A percentile compares a stretch with the other conserved stretches of the same genome.
These are phyloP conservation scores for Apamea monoglypha DNA, from an alignment of 2,888 invertebrate genomes.

Conservation along the genomic window DNA sequence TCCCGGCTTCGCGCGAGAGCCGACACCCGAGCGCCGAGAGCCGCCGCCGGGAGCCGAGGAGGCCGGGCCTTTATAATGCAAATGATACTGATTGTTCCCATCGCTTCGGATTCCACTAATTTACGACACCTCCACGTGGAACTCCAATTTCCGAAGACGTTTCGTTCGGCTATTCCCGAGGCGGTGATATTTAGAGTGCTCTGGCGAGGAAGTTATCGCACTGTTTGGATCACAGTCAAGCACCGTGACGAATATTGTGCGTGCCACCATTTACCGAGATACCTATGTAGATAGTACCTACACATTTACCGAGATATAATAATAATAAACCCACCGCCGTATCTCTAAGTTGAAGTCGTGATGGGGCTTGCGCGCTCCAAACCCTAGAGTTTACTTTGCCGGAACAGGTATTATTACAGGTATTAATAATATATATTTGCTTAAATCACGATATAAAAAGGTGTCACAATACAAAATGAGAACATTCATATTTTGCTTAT, in stretches of 20 bases:
- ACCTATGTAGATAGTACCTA: neutral
- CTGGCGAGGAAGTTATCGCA: conserved; percentile 3
- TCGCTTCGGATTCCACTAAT: conserved; percentile 75
- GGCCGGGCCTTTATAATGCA: conserved; percentile 75
- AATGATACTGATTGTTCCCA: conserved; percentile 78
- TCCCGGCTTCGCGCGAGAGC: conserved; percentile 16
- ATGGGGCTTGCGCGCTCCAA: too few relatives aligned
- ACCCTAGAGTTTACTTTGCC: too few relatives aligned
- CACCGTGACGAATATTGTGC: neutral
- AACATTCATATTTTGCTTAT: too few relatives aligned
- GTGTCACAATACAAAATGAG: too few relatives aligned
- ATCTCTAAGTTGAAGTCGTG: too few relatives aligned
- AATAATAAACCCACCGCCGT: too few relatives aligned
- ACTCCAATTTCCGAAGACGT: conserved; percentile 55
- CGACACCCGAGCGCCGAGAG: conserved; percentile 19
- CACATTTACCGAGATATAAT: neutral
- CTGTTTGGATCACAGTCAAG: neutral
- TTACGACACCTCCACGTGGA: conserved; percentile 67
- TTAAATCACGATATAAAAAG: too few relatives aligned
- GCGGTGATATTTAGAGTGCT: conserved; percentile 26
- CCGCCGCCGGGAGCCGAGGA: conserved; percentile 25
- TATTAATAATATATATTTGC: too few relatives aligned
- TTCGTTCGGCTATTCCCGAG: conserved; percentile 34
- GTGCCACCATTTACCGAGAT: neutral
- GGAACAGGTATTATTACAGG: too few relatives aligned